Evolutionary conservation across 2,113 vertebrate species (phyloP), one percentile per base, ranked within the genome.

Genomic region (Callaeas wilsoni): DNA sequence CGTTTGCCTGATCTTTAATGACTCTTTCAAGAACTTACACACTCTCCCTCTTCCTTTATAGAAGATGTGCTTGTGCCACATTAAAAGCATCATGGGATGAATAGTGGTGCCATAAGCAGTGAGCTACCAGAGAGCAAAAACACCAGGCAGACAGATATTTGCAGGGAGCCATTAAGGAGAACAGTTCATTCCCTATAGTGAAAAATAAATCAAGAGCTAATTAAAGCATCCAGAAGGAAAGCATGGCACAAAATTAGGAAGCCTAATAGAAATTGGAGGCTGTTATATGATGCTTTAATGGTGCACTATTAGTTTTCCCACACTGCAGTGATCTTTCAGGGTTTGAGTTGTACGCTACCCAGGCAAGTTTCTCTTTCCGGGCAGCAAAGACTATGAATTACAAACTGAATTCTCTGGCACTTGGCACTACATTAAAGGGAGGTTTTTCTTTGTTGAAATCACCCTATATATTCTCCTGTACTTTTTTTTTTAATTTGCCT

Each of bases 191-290:
- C 91, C 94, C 84, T 77, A 7, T 93, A 87, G 82, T 92, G 86
- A 94, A 95, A 86, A 86, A 97, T 97, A 96, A 97, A 97, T 98
- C 95, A 97, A 93, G 86, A 95, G 84, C 89, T 97, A 97, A 98
- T 97, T 97, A 97, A 96, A 97, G 75, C 73, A 95, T 96, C 95
- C 77, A 86, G 74, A 94, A 93, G 87, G 82, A 96, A 96, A 95
- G 83, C 95, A 88, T 57, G 91, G 71, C 70, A 96, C 77, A 90
- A 95, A 96, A 96, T 97, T 94, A 95, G 91, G 85, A 81, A 87
- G 84, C 78, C 69, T 94, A 80, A 94, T 93, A 96, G 94, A 90
- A 96, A 95, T 69, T 17, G 19, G 90, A 90, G 87, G 84, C 88
- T 93, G 83, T 90, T 95, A 55, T 82, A 69, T 47, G 80, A 59